Percentiles rank a stretch among this genome's conserved stretches.
These are phyloP conservation scores for Heteromormyrus szaboi DNA, from an alignment of 2,797 vertebrate species.

Conservation along the genomic window DNA sequence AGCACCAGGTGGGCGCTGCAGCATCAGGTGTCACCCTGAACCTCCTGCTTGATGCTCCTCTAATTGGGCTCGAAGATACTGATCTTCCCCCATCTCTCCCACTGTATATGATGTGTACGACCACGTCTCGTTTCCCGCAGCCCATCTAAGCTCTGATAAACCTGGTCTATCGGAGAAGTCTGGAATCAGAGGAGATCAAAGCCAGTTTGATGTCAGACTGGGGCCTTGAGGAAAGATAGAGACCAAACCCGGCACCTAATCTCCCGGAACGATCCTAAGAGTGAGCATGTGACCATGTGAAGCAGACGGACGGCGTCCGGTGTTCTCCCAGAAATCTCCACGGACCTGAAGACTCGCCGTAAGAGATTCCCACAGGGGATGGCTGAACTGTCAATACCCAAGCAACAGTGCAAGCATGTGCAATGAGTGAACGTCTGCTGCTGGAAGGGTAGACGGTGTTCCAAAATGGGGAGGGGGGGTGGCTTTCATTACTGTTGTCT, in stretches of 20 bases:
- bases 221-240: neutral
- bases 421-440: neutral
- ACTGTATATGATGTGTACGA: neutral
- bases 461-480: neutral
- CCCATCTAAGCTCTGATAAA: constrained; percentile 7
- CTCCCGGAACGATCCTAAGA: neutral
- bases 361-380: neutral
- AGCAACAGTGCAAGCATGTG: neutral
- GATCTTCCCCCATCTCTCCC: neutral
- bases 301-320: neutral
- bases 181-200: constrained; percentile 15
- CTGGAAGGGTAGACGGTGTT: neutral
- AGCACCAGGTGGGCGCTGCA: neutral
- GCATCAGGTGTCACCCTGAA: neutral
- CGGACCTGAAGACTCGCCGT: neutral
- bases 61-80: neutral
- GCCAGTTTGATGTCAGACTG: constrained; percentile 6
- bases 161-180: neutral
- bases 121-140: neutral
- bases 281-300: neutral
- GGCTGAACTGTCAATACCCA: neutral
- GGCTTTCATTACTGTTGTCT: neutral
- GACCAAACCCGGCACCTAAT: neutral
- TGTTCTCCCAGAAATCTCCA: neutral
- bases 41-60: neutral